phyloP scores from a whole-genome alignment of 2,113 vertebrate genomes.

The Beaufortia kweichowensis region DNA sequence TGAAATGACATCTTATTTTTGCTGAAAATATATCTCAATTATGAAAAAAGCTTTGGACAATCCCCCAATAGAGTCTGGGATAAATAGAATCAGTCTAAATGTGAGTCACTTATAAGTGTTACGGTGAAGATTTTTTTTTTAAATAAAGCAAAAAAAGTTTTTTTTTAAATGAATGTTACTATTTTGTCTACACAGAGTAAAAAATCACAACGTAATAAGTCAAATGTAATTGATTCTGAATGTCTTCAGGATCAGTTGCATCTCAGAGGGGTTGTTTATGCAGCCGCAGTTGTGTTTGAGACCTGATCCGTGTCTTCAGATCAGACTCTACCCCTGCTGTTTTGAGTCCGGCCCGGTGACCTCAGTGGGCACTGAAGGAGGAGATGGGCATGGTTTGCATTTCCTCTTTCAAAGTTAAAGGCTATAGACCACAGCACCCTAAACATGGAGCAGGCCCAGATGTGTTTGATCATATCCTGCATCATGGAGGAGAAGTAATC shows the following conservation, averaged over 20 bases:
- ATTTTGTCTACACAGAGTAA: too few species aligned
- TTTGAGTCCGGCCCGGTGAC: slow-evolving; percentile 14
- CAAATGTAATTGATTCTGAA: neutral
- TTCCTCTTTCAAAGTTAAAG: slow-evolving; percentile 36
- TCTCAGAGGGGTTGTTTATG: slow-evolving; percentile 30
- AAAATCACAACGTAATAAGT: neutral
- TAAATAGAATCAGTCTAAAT: too few species aligned
- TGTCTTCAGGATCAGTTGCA: neutral
- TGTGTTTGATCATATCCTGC: slow-evolving; percentile 17
- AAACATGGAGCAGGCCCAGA: slow-evolving; percentile 21
- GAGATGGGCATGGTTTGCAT: slow-evolving; percentile 44
- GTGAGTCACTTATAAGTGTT: too few species aligned
- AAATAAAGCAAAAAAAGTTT: too few species aligned
- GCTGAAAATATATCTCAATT: too few species aligned
- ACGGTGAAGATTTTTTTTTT: too few species aligned
- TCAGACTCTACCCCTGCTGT: neutral
- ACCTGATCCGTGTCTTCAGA: neutral
- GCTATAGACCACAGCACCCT: slow-evolving; percentile 13
- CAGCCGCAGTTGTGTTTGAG: slow-evolving; percentile 8
- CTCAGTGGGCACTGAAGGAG: slow-evolving; percentile 11
- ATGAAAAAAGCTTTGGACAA: too few species aligned
- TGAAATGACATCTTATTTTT: too few species aligned
- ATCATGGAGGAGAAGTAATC: slow-evolving; percentile 33
- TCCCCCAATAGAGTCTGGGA: too few species aligned
- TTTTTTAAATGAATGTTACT: too few species aligned